phyloP scores from a whole-genome alignment of 2,797 vertebrate genomes.

The Heliangelus exortis region DNA sequence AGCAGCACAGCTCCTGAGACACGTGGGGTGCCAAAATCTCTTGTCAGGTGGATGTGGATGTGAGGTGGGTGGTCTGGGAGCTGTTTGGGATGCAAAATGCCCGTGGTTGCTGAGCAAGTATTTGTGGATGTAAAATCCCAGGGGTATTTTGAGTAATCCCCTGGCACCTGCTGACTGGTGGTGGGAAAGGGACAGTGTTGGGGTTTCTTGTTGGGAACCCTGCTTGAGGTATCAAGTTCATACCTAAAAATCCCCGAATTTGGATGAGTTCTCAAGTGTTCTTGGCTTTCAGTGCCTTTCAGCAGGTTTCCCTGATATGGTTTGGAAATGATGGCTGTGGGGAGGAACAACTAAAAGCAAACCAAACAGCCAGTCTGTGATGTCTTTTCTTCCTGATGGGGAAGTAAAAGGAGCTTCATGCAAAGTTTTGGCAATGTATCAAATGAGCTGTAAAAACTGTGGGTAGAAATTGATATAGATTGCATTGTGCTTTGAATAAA shows the following conservation, averaged over 20 bases:
- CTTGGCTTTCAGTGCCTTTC: conserved; percentile 7
- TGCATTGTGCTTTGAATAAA: not conserved
- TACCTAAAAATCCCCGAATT: not conserved
- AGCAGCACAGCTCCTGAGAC: not conserved
- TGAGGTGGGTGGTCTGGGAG: conserved; percentile 26
- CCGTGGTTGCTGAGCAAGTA: not conserved
- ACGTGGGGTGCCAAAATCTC: not conserved
- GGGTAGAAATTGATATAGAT: not conserved
- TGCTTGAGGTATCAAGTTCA: not conserved
- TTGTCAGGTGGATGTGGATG: accelerated
- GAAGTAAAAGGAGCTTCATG: not conserved
- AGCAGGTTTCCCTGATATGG: conserved; percentile 6
- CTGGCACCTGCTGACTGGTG: not conserved
- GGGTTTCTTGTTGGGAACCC: not conserved
- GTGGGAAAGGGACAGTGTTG: not conserved
- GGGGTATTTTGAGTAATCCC: conserved; percentile 17
- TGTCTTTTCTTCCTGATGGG: not conserved
- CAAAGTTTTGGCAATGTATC: not conserved
- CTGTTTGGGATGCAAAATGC: not conserved
- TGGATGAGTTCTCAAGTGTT: not conserved
- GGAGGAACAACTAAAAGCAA: not conserved
- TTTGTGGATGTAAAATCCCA: not conserved
- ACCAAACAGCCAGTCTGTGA: not conserved
- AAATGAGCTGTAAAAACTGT: conserved; percentile 19
- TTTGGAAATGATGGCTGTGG: not conserved